phyloP scores from a whole-genome alignment of 1,140 invertebrate genomes.

The Drosophila pachea region DNA sequence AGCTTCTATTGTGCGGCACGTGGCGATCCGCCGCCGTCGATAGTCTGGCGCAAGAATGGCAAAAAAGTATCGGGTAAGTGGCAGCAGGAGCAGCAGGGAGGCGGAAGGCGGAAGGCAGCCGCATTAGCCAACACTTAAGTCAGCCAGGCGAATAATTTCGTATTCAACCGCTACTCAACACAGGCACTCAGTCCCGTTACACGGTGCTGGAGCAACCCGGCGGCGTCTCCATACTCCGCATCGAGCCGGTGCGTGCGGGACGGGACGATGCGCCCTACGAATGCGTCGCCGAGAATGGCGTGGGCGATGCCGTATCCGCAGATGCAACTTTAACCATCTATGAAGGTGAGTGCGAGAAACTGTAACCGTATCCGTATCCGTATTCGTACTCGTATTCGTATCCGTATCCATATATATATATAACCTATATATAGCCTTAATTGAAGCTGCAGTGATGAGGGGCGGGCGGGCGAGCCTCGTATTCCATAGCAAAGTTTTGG shows the following conservation, averaged over 20 bases:
- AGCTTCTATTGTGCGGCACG: slow-evolving; percentile 96
- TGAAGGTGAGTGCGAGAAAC: slow-evolving; percentile 83
- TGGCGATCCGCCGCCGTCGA: slow-evolving; percentile 92
- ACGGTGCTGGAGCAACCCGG: slow-evolving; percentile 77
- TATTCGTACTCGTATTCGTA: too few species aligned
- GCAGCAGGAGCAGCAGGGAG: too few species aligned
- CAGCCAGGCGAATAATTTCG: slow-evolving; percentile 1
- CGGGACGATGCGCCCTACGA: slow-evolving; percentile 95
- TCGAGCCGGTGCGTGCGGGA: slow-evolving; percentile 90
- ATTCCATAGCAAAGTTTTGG: slow-evolving; percentile 57
- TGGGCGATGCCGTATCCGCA: slow-evolving; percentile 94
- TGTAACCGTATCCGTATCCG: slow-evolving; percentile 25
- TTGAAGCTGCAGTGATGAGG: slow-evolving; percentile 27
- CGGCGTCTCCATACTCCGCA: slow-evolving; percentile 91
- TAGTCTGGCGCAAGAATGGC: slow-evolving; percentile 94
- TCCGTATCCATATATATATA: too few species aligned
- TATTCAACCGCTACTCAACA: slow-evolving; percentile 19
- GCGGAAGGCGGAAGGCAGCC: too few species aligned
- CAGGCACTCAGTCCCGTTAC: slow-evolving; percentile 86
- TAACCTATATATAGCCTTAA: slow-evolving; percentile 31
- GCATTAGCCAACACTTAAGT: background rate
- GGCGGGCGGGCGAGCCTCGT: too few species aligned
- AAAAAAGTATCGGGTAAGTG: slow-evolving; percentile 88
- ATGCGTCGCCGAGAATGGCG: slow-evolving; percentile 97
- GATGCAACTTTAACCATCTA: slow-evolving; percentile 92